Base-by-base conservation (phyloP, 2,113 vertebrate genomes). In the Elachura formosa region DNA sequence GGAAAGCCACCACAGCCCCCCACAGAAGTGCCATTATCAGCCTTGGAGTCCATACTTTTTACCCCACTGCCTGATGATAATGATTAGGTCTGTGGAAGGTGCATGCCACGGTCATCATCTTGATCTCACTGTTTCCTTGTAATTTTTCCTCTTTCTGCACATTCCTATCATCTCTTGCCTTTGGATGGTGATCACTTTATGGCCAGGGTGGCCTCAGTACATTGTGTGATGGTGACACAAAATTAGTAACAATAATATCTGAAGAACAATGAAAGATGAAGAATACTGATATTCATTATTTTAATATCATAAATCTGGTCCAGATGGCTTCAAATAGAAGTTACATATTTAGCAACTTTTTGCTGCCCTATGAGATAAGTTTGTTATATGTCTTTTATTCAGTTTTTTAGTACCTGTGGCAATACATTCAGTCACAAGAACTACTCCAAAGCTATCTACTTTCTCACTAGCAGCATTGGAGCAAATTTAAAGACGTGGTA, bases 101-200 rank as follows among this genome's bases (percentile, higher is more conserved):
- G 67, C 0, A 0, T 76, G 71, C 43, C 11, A 7, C 3, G 0
- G 54, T 29, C 54, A 34, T 76, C 45, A 25, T 34, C 59, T 69
- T 69, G 49, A 69, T 73, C 40, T 84, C 29, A 12, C 16, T 1
- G 2, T 76, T 85, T 66, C 38, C 26, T 11, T 66, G 46, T 66
- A 46, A 36, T 46, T 93, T 74, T 66, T 69, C 49, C 38, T 49
- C 45, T 83, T 79, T 52, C 45, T 93, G 33, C 41, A 38, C 13
- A 16, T 62, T 90, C 29, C 63, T 89, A 28, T 68, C 36, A 48
- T 29, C 25, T 40, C 28, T 63, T 45, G n/a, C 15, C 23, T 78
- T 84, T 58, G 46, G 34, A 45, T 46, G 59, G 26, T 59, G 80
- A 55, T 14, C 13, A 59, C 33, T 31, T 43, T 59, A 13, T 5